A percentile compares a stretch with the other conserved stretches of the same genome.
Evolutionary conservation across 2,113 vertebrate species (phyloP).

Genomic region (Penelope pileata): DNA sequence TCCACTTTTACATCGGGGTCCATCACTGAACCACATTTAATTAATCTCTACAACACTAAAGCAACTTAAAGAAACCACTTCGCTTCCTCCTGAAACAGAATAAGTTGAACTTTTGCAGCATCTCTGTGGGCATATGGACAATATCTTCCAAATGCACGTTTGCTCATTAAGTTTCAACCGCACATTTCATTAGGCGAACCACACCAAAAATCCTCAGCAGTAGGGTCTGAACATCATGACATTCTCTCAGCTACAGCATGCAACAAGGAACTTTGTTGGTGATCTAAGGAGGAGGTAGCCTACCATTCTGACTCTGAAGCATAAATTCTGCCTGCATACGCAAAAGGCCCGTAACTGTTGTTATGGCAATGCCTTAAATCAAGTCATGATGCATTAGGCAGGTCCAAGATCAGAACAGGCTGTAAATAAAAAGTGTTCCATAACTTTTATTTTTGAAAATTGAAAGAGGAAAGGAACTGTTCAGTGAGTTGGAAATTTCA

Average conservation of each 20-base stretch:
- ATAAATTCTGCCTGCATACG: neutral
- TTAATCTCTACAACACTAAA: neutral
- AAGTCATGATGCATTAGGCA: neutral
- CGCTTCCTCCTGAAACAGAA: neutral
- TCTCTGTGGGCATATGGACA: neutral
- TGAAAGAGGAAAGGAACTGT: neutral
- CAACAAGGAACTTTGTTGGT: neutral
- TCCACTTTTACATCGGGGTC: neutral
- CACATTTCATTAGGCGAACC: neutral
- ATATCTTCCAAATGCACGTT: neutral
- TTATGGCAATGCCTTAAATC: neutral
- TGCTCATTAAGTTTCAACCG: neutral
- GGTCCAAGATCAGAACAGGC: neutral
- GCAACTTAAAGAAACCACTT: slow-evolving; percentile 23
- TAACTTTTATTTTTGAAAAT: neutral
- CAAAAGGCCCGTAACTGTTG: neutral
- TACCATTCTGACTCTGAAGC: neutral
- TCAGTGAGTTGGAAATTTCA: neutral
- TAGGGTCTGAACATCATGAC: neutral
- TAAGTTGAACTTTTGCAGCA: neutral
- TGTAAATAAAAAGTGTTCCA: neutral
- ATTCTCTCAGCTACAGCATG: neutral
- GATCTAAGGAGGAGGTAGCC: neutral
- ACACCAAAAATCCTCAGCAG: neutral
- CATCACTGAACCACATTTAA: neutral